Percentiles rank a stretch among this genome's conserved stretches.
phyloP scores from a whole-genome alignment of 2,113 vertebrate species.

The Gallinago undulata region DNA sequence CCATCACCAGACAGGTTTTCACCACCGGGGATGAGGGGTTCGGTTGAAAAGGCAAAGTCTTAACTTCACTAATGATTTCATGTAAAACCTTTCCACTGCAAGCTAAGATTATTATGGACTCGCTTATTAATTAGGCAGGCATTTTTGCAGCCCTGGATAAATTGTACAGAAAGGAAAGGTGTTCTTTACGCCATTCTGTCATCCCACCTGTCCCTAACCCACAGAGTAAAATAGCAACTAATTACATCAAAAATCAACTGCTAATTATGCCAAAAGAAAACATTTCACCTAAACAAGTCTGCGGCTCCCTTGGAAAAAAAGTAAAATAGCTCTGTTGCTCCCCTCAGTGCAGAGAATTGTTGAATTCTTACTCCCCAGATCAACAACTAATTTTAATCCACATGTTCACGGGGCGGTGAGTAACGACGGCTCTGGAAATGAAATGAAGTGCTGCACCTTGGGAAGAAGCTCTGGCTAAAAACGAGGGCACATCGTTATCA shows the following conservation, averaged over 20 bases:
- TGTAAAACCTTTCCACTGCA: conserved; percentile 22
- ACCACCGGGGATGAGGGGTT: neutral
- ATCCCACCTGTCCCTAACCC: neutral
- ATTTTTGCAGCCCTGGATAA: conserved; percentile 37
- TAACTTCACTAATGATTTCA: conserved; percentile 29
- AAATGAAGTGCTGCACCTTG: neutral
- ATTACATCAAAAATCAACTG: neutral
- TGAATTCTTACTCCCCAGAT: neutral
- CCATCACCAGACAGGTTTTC: neutral
- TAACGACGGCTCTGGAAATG: conserved; percentile 60
- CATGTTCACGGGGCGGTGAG: conserved; percentile 19
- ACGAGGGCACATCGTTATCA: neutral
- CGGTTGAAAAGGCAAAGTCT: neutral
- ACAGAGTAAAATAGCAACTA: neutral
- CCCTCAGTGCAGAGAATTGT: neutral
- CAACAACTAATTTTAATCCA: neutral
- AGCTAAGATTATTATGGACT: conserved; percentile 40
- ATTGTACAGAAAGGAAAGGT: conserved; percentile 46
- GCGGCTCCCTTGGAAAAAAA: neutral
- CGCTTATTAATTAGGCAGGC: conserved; percentile 65
- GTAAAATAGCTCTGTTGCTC: neutral
- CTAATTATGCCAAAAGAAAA: neutral
- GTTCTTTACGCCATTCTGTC: conserved; percentile 32
- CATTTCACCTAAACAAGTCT: neutral
- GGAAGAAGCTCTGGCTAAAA: neutral